Conservation (phyloP, 2,113 vertebrate species). For the Phainopepla nitens region DNA sequence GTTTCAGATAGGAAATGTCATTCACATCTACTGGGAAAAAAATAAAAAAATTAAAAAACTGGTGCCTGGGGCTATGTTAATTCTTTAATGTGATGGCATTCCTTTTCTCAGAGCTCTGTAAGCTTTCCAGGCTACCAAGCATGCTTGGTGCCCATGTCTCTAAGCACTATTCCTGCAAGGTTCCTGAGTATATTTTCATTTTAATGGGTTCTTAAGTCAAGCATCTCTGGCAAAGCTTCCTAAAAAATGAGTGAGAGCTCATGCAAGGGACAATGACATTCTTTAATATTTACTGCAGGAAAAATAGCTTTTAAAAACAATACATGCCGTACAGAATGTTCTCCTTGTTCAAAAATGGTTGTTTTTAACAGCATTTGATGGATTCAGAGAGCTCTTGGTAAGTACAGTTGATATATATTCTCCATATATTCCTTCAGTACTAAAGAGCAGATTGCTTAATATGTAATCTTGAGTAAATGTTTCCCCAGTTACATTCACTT, state of each 20-base stretch:
- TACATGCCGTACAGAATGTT: background rate
- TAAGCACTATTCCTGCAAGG: constrained; percentile 16
- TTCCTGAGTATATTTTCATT: constrained; percentile 67
- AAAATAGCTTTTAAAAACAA: constrained; percentile 52
- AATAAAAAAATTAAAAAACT: background rate
- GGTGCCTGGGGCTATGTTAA: constrained; percentile 33
- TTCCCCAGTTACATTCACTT: constrained; percentile 33
- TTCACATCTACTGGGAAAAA: background rate
- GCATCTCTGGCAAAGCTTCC: constrained; percentile 58
- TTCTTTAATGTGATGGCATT: constrained; percentile 62
- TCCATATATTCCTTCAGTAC: constrained; percentile 1
- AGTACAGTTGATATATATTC: constrained; percentile 39
- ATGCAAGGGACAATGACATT: constrained; percentile 45
- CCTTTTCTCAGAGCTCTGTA: constrained; percentile 31
- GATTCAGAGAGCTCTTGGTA: background rate
- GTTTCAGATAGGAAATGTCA: constrained; percentile 53
- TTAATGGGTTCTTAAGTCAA: constrained; percentile 70
- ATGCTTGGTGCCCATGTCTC: background rate
- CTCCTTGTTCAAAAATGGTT: background rate
- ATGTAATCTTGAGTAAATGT: constrained; percentile 56
- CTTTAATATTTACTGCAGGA: constrained; percentile 45
- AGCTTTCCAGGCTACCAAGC: constrained; percentile 50
- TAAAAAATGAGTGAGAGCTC: constrained; percentile 66
- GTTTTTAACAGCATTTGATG: constrained; percentile 6
- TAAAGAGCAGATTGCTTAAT: constrained; percentile 59